Evolutionary conservation across 1,140 invertebrate genomes (phyloP).

Genomic region (Arctopsyche grandis): DNA sequence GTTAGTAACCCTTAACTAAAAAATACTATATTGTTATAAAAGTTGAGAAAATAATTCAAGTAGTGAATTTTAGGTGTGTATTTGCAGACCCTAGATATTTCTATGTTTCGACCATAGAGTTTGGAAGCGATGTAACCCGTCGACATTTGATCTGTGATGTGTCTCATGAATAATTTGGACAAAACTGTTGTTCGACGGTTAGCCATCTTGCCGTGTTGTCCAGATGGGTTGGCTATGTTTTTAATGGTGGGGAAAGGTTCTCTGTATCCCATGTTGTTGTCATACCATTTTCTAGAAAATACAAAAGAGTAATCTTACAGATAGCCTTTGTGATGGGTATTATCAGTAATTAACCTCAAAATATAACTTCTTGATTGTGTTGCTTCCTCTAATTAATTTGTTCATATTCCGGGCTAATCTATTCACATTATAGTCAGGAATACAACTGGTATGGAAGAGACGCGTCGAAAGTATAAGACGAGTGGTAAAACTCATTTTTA

Average conservation of each 20-base stretch:
- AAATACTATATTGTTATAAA: conserved; percentile 25
- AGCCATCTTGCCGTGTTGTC: conserved; percentile 62
- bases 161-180: conserved; percentile 83
- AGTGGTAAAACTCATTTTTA: background rate
- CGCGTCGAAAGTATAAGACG: background rate
- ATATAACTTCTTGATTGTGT: background rate
- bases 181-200: conserved; percentile 69
- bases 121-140: conserved; percentile 71
- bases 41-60: background rate
- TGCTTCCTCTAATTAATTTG: background rate
- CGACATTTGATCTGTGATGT: conserved; percentile 79
- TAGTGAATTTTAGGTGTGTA: background rate
- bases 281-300: conserved; percentile 59
- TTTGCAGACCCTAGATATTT: conserved; percentile 70
- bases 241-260: conserved; percentile 58
- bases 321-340: too few relatives aligned
- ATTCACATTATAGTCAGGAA: background rate
- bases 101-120: conserved; percentile 72
- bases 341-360: background rate
- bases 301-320: too few relatives aligned
- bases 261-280: conserved; percentile 45
- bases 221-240: conserved; percentile 59
- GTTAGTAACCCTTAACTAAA: conserved; percentile 69
- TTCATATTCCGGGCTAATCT: conserved; percentile 2
- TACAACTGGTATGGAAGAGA: background rate